Conservation (phyloP, 2,797 vertebrate genomes). For the Amblyraja radiata region DNA sequence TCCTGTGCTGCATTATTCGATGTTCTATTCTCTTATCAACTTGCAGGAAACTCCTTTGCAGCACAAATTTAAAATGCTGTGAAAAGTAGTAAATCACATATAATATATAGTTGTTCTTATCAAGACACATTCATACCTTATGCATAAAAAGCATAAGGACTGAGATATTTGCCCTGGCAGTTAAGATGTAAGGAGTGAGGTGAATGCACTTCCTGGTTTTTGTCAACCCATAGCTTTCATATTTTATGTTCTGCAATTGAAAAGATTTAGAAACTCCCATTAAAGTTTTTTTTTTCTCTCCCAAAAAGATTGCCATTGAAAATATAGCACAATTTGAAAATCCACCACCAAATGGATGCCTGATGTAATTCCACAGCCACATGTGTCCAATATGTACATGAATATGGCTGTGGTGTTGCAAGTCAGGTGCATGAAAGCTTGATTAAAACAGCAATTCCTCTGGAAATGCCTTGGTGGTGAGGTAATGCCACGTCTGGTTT, state of each 20-base stretch:
- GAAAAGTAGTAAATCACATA: background rate
- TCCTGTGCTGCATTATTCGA: too few relatives aligned
- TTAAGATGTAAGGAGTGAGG: background rate
- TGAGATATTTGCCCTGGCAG: background rate
- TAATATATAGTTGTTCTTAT: background rate
- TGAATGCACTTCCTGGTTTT: background rate
- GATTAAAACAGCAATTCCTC: background rate
- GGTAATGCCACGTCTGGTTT: background rate
- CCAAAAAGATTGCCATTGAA: background rate
- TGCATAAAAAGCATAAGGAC: background rate
- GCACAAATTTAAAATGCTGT: background rate
- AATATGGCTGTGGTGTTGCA: background rate
- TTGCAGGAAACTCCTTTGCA: background rate
- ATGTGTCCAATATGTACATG: background rate
- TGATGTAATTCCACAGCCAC: background rate
- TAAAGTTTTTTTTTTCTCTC: background rate
- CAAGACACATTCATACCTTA: background rate
- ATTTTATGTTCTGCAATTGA: background rate
- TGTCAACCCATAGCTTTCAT: background rate
- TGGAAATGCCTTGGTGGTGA: background rate
- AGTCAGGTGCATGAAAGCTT: background rate
- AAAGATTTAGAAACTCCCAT: background rate
- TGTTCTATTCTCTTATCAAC: background rate
- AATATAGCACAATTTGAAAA: background rate
- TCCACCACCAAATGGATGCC: background rate